Evolutionary conservation across 2,888 invertebrate species (phyloP).

Genomic region (Eilema sororculum): DNA sequence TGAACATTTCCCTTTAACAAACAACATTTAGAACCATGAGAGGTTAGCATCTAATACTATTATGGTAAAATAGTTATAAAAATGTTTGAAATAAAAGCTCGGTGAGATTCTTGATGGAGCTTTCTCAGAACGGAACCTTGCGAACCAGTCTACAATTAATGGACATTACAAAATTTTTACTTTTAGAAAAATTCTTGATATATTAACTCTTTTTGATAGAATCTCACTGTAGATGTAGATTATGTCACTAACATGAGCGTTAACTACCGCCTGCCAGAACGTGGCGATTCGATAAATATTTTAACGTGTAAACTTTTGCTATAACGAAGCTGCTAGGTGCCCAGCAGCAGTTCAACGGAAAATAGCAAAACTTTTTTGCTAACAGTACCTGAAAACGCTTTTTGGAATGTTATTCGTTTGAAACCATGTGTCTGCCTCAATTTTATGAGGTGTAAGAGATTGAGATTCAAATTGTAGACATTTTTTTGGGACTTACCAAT

Average conservation of each 20-base stretch:
- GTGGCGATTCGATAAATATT: slow-evolving; percentile 31
- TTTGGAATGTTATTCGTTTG: neutral
- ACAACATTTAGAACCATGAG: too few species aligned
- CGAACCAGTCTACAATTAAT: neutral
- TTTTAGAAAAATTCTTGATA: neutral
- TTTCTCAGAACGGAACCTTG: neutral
- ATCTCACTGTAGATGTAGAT: neutral
- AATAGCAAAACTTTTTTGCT: slow-evolving; percentile 19
- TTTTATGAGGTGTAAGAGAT: neutral
- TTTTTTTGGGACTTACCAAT: too few species aligned
- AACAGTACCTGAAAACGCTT: neutral
- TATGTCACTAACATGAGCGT: slow-evolving; percentile 17
- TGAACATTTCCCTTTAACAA: too few species aligned
- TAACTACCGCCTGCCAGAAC: slow-evolving; percentile 16
- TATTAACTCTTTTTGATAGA: neutral
- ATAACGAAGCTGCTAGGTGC: slow-evolving; percentile 32
- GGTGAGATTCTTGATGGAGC: neutral
- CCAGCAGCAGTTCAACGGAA: slow-evolving; percentile 20
- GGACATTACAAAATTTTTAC: neutral
- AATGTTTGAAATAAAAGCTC: neutral
- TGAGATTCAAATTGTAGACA: neutral
- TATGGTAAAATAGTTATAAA: too few species aligned
- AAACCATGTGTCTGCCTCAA: neutral
- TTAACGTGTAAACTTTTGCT: slow-evolving; percentile 30
- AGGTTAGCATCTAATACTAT: too few species aligned